Percentiles rank a stretch among this genome's conserved stretches.
phyloP scores from a whole-genome alignment of 2,113 vertebrate species.

The Corythornis cristatus region DNA sequence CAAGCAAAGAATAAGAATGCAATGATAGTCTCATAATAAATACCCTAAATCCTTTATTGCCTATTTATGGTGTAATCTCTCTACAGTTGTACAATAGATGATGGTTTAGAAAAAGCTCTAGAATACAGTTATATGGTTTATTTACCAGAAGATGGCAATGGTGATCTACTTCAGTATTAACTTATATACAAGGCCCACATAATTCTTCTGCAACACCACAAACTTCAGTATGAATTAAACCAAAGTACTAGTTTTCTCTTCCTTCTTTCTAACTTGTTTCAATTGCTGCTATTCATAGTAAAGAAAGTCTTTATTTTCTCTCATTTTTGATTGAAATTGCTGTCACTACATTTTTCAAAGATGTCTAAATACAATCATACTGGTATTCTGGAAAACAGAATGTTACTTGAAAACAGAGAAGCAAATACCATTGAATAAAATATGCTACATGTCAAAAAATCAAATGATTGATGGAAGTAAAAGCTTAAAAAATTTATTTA shows the following conservation, averaged over 20 bases:
- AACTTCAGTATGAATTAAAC: conserved; percentile 34
- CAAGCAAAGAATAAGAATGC: conserved; percentile 70
- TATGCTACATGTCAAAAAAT: background rate
- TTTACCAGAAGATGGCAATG: conserved; percentile 82
- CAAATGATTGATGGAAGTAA: background rate
- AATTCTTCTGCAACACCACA: background rate
- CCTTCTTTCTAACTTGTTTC: conserved; percentile 61
- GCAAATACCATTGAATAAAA: conserved; percentile 17
- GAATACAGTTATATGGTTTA: conserved; percentile 53
- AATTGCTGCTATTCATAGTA: conserved; percentile 45
- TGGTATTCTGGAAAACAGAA: conserved; percentile 40
- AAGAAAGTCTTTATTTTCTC: background rate
- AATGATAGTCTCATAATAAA: conserved; percentile 71
- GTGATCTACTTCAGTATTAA: conserved; percentile 72
- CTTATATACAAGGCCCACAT: background rate
- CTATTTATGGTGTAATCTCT: conserved; percentile 66
- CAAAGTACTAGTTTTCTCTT: conserved; percentile 37
- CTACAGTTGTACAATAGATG: conserved; percentile 49
- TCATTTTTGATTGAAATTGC: conserved; percentile 58
- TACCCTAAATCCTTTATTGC: conserved; percentile 69
- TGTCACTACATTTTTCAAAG: conserved; percentile 40
- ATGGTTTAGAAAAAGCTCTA: conserved; percentile 49
- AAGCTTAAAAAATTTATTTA: background rate
- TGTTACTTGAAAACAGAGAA: conserved; percentile 37
- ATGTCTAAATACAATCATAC: conserved; percentile 47